Evolutionary conservation across 2,888 invertebrate genomes (phyloP).

Genomic region (Diadegma fenestrale): DNA sequence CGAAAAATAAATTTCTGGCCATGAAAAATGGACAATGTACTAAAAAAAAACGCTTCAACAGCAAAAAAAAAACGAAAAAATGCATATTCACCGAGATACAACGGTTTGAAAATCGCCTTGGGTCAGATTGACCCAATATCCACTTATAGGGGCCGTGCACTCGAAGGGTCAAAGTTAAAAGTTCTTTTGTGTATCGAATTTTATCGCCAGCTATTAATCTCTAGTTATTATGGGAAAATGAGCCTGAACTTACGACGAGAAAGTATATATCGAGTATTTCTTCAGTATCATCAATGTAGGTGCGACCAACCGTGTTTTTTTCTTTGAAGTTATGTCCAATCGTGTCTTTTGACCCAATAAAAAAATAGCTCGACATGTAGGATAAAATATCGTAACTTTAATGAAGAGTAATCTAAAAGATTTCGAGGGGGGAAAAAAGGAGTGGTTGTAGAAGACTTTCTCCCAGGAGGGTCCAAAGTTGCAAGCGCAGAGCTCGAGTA

Average conservation of each 20-base stretch:
- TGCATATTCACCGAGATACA: too few relatives aligned
- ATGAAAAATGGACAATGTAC: too few relatives aligned
- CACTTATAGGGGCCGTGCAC: too few relatives aligned
- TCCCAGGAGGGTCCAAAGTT: conserved; percentile 37
- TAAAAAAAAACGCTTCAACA: too few relatives aligned
- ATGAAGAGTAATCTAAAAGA: conserved; percentile 52
- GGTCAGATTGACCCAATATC: too few relatives aligned
- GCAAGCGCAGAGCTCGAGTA: conserved; percentile 21
- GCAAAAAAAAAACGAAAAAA: too few relatives aligned
- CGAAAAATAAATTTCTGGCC: too few relatives aligned
- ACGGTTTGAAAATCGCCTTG: too few relatives aligned
- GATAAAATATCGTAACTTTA: conserved; percentile 65
- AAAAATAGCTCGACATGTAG: not conserved
- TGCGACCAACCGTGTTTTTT: not conserved
- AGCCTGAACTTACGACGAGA: not conserved
- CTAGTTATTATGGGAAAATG: not conserved
- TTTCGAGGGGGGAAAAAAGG: conserved; percentile 25
- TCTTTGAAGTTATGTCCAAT: not conserved
- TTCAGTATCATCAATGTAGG: not conserved
- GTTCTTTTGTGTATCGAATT: not conserved
- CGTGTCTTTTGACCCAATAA: not conserved
- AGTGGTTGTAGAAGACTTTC: conserved; percentile 45
- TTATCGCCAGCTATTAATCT: not conserved
- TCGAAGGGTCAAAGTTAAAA: too few relatives aligned
- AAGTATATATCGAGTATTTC: not conserved